Conservation (phyloP, 1,140 invertebrate species). For the Drosophila repletoides region DNA sequence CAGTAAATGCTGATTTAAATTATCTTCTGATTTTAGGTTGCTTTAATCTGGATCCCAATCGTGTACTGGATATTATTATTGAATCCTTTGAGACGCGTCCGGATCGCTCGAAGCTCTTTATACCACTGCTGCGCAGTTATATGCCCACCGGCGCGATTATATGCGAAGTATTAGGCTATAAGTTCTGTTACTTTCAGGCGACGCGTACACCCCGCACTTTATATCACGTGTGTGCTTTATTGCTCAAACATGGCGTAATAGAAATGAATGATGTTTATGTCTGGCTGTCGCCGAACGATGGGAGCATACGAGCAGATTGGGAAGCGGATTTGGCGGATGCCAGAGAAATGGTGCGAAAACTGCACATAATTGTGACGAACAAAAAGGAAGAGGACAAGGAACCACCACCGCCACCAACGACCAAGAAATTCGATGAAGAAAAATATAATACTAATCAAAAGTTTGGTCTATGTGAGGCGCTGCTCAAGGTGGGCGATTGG, state of each 20-base stretch:
- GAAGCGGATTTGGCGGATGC: constrained; percentile 93
- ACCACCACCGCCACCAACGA: constrained; percentile 84
- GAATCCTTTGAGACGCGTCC: constrained; percentile 97
- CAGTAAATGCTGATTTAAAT: neutral
- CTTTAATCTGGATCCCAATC: constrained; percentile 99
- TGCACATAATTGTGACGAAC: constrained; percentile 93
- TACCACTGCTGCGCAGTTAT: constrained; percentile 92
- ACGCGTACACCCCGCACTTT: constrained; percentile 90
- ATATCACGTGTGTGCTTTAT: constrained; percentile 93
- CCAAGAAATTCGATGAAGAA: constrained; percentile 86
- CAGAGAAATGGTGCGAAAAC: constrained; percentile 92
- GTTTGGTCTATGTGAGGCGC: constrained; percentile 93
- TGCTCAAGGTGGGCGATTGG: constrained; percentile 96
- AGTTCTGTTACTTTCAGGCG: constrained; percentile 91
- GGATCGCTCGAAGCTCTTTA: constrained; percentile 89
- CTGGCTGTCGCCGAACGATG: constrained; percentile 94
- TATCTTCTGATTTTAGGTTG: constrained; percentile 87
- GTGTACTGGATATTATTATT: constrained; percentile 97
- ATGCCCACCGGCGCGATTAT: constrained; percentile 93
- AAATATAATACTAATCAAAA: constrained; percentile 95
- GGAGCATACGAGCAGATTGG: constrained; percentile 90
- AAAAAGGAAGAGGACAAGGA: constrained; percentile 90
- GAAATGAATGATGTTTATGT: constrained; percentile 94
- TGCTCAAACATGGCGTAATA: constrained; percentile 94
- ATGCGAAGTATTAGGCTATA: constrained; percentile 97